Evolutionary conservation across 2,113 vertebrate species (phyloP).

Genomic region (Martes martes): DNA sequence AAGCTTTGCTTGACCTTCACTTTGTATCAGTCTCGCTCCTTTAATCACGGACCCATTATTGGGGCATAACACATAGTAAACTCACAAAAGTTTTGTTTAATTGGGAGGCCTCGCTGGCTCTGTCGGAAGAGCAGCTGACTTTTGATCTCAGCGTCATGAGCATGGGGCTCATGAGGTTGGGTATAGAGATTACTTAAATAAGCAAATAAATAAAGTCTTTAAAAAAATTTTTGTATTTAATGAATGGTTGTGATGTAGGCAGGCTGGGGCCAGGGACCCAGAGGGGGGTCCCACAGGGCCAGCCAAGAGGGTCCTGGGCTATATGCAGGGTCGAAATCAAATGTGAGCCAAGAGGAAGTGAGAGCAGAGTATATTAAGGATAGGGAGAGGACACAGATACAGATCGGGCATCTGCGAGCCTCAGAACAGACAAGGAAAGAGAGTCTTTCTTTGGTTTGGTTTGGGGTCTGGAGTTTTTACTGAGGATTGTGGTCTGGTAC

Average conservation of each 20-base stretch:
- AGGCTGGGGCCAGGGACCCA: neutral
- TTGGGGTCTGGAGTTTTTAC: neutral
- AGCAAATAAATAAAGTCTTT: neutral
- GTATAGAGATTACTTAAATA: neutral
- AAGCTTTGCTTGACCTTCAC: no score
- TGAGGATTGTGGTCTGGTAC: neutral
- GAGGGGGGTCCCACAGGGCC: neutral
- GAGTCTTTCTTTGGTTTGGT: neutral
- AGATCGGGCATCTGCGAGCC: neutral
- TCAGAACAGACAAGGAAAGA: neutral
- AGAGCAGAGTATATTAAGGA: neutral
- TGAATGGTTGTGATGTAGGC: neutral
- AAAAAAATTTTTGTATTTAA: neutral
- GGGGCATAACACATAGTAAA: neutral
- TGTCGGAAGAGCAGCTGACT: neutral
- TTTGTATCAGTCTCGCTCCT: no score
- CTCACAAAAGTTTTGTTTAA: neutral
- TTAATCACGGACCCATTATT: no score
- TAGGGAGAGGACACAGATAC: neutral
- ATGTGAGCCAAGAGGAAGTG: neutral
- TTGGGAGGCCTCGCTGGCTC: neutral
- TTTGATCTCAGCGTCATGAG: neutral
- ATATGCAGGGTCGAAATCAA: neutral
- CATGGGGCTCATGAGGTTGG: neutral
- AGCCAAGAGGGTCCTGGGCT: neutral